Percentiles rank a stretch among this genome's conserved stretches.
These are phyloP conservation scores for Diglossa cyanea DNA, from an alignment of 2,797 vertebrate genomes.

Conservation along the genomic window DNA sequence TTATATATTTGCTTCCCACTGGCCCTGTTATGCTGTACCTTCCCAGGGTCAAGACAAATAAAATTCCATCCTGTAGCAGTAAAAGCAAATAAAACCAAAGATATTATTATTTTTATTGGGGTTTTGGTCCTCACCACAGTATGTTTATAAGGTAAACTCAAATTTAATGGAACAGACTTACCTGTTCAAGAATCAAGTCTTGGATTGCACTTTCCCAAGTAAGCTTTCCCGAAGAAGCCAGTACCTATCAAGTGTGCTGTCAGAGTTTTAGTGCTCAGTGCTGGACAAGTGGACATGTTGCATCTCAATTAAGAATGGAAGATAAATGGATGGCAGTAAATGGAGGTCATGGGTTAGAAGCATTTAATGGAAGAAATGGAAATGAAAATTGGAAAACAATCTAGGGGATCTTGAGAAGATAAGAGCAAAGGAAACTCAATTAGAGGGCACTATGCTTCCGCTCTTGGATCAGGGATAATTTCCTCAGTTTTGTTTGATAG, in stretches of 20 bases:
- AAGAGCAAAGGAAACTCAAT: conserved; percentile 63
- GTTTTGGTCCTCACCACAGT: neutral
- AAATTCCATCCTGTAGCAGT: neutral
- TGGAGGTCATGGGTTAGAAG: conserved; percentile 62
- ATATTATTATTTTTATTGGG: neutral
- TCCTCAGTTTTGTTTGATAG: conserved; percentile 21
- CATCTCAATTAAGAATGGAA: conserved; percentile 69
- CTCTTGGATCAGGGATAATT: conserved; percentile 28
- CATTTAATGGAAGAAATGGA: conserved; percentile 71
- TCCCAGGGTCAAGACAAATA: neutral
- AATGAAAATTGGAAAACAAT: conserved; percentile 75
- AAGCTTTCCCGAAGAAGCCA: neutral
- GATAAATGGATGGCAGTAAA: conserved; percentile 55
- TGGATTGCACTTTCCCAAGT: neutral
- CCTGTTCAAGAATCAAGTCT: neutral
- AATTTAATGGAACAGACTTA: neutral
- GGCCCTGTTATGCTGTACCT: neutral
- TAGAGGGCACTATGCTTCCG: conserved; percentile 28
- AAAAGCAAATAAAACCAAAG: neutral
- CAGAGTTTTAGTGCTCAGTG: neutral
- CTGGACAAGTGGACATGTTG: conserved; percentile 53
- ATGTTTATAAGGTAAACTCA: neutral
- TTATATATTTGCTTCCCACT: neutral
- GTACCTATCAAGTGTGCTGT: neutral
- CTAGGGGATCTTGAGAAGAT: conserved; percentile 60